phyloP scores from a whole-genome alignment of 2,113 vertebrate species.

The Zeus faber region DNA sequence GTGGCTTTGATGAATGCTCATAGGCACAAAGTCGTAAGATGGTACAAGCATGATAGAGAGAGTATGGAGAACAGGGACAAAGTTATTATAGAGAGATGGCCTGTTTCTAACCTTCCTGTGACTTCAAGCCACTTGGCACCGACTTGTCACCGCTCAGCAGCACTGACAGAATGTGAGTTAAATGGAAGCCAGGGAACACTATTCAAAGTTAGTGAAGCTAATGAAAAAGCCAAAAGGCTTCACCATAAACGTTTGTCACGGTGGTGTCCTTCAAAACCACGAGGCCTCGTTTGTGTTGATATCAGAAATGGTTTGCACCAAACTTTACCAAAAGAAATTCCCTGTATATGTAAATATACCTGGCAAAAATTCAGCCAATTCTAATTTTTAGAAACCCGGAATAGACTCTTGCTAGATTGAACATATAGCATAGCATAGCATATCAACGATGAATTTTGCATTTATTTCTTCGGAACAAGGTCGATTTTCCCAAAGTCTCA shows the following conservation, averaged over 20 bases:
- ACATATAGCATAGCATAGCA: no score
- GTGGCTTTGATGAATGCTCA: slow-evolving; percentile 55
- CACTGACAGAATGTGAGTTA: background rate
- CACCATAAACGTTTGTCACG: no score
- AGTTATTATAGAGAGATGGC: slow-evolving; percentile 38
- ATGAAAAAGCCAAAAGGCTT: no score
- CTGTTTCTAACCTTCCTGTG: slow-evolving; percentile 35
- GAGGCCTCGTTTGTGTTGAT: no score
- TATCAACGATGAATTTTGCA: no score
- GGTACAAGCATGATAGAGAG: slow-evolving; percentile 38
- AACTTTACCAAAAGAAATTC: background rate
- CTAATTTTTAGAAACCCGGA: background rate
- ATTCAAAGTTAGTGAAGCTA: no score
- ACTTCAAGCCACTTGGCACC: slow-evolving; percentile 37
- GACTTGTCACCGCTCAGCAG: slow-evolving; percentile 10
- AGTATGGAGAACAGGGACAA: slow-evolving; percentile 31
- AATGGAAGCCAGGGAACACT: slow-evolving; percentile 18
- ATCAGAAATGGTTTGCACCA: background rate
- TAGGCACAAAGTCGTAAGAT: slow-evolving; percentile 60
- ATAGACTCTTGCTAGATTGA: no score
- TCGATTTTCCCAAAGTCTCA: no score
- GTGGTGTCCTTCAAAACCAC: no score
- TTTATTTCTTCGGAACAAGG: no score
- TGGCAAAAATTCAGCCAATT: background rate
- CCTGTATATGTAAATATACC: background rate